Evolutionary conservation across 2,113 vertebrate genomes (phyloP).

Genomic region (Axis porcinus): DNA sequence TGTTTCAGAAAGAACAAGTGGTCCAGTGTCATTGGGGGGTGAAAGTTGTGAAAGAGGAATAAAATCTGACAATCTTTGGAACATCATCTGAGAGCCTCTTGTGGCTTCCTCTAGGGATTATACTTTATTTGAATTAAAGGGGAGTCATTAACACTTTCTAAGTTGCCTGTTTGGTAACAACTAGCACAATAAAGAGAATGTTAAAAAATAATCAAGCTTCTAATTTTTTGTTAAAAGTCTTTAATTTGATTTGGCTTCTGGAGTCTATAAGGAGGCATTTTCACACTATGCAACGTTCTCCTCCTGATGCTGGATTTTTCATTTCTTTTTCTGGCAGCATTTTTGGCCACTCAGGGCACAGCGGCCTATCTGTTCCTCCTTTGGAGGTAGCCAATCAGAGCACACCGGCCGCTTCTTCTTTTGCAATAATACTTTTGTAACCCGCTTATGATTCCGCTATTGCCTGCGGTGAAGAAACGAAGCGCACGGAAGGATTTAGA

Average conservation of each 20-base stretch:
- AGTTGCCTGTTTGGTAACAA: neutral
- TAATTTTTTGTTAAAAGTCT: neutral
- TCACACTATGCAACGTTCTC: rapidly evolving
- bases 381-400: neutral
- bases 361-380: conserved; percentile 2
- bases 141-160: neutral
- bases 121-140: neutral
- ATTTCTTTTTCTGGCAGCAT: conserved; percentile 39
- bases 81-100: neutral
- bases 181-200: too few species aligned
- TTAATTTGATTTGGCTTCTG: neutral
- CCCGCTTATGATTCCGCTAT: rapidly evolving
- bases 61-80: too few species aligned
- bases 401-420: neutral
- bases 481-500: neutral
- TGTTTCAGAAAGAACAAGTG: neutral
- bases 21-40: rapidly evolving
- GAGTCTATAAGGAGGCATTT: too few species aligned
- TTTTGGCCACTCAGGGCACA: neutral
- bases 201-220: neutral
- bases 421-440: neutral
- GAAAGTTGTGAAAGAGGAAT: neutral
- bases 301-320: rapidly evolving
- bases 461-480: neutral
- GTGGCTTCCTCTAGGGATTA: neutral